Evolutionary conservation across 2,888 invertebrate species (phyloP), one percentile per base, ranked within the genome.

Genomic region (Troilus luridus): DNA sequence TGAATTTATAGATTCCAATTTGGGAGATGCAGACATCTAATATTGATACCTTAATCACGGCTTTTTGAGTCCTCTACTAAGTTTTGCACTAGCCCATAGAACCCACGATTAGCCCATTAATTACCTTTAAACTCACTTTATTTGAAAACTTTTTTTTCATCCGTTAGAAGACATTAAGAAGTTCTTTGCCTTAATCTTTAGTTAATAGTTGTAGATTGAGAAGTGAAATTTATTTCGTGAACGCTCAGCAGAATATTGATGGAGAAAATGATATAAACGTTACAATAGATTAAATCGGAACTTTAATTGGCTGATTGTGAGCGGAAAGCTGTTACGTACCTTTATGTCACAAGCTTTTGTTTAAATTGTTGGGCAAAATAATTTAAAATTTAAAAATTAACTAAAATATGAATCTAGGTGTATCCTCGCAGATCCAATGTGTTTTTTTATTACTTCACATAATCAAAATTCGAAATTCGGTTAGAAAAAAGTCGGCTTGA

Each of bases 1-100:
- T 54, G 85, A 85, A 85, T 85, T 85, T 85, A 85, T 85, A 85
- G 85, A 85, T 56, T 85, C 85, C 56, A 85, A 85, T 85, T 85
- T 85, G 85, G 85, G 56, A 56, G 85, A 58, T 56, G 56, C 54
- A 58, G 85, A 58, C 85, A 85, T 85, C 85, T 58, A 85, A 85
- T 85, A 85, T 85, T 85, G 85, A 85, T 85, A 85, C 85, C 56
- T 85, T 85, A 85, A 85, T 85, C 85, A 54, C 0, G 54, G 85
- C 21, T 56, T n/a, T 54, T 56, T 85, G 85, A 85, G 56, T 56
- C 24, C 67, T 67, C 72, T 10, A 56, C n/a, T 54, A 85, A 85
- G 85, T 85, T 85, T 85, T n/a, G 56, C 85, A 56, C 85, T 85
- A 58, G 56, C 56, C 56, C 41, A n/a, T n/a, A 56, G 56, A 8